Conservation (phyloP, 2,113 vertebrate genomes). For the Heterocephalus glaber region DNA sequence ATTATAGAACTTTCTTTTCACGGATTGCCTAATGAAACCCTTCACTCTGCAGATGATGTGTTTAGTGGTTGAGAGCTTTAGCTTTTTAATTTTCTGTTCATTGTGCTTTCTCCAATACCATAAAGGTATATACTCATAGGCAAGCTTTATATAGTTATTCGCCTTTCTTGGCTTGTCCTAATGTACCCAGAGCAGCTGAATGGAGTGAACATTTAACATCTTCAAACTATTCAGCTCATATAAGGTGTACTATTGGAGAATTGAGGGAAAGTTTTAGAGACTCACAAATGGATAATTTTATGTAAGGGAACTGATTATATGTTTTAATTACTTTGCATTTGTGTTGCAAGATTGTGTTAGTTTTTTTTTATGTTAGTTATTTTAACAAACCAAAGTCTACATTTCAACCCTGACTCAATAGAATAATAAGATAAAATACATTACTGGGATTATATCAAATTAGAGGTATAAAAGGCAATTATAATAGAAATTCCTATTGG, state of each 20-base stretch:
- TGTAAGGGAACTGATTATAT: background rate
- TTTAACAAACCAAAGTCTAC: background rate
- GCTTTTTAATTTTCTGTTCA: background rate
- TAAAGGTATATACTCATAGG: background rate
- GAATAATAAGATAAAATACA: background rate
- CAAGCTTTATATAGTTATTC: background rate
- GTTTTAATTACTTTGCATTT: conserved; percentile 35
- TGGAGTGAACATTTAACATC: background rate
- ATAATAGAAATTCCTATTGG: conserved; percentile 6
- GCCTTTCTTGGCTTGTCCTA: background rate
- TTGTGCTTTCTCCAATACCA: background rate
- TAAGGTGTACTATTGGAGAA: background rate
- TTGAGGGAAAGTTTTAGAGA: background rate
- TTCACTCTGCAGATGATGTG: background rate
- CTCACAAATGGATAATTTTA: background rate
- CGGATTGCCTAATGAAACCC: conserved; percentile 14
- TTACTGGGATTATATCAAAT: background rate
- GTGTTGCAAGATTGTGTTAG: background rate
- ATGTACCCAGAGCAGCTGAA: background rate
- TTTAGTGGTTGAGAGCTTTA: background rate
- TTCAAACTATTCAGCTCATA: background rate
- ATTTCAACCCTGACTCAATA: conserved; percentile 8
- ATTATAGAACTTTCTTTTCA: conserved; percentile 23
- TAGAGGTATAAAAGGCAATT: conserved; percentile 14
- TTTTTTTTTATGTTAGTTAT: conserved; percentile 15